Evolutionary conservation across 2,113 vertebrate species (phyloP), one percentile per base, ranked within the genome.

Genomic region (Tringa solitaria): DNA sequence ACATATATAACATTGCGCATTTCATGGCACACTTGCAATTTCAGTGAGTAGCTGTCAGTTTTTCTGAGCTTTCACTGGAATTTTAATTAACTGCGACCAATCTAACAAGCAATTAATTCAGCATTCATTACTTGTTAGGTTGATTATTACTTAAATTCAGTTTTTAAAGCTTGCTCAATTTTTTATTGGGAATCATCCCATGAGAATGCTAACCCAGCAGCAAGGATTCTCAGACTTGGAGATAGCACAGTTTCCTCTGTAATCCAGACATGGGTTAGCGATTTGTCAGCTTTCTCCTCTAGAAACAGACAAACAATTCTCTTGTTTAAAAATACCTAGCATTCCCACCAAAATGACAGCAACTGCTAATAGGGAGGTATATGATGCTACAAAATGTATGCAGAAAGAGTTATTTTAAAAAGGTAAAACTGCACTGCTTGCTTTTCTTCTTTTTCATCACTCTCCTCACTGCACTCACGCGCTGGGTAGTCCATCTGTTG

Each of bases 81-180:
- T 95, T 94, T 93, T 94, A 96, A 96, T 96, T 96, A 97, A 94
- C 69, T 91, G 56, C 15, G 9, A 73, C 86, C 59, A 33, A 87
- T 84, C 39, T 72, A 91, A 93, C 56, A 89, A 90, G 90, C 92
- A 93, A 95, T 96, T 95, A 96, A 87, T 96, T 96, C 80, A 93
- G 32, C 75, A 92, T 94, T 96, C 90, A 94, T 88, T 93, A 93
- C 95, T 94, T 92, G 60, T 60, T 84, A 93, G 53, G 77, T 84
- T 90, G 86, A 84, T 91, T 90, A 90, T 95, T 92, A 94, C 92
- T 95, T 96, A 95, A 85, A 93, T 80, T 73, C 57, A 69, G 48
- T 72, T 92, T 87, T 91, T 41, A 79, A 93, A 92, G 35, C 57
- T 93, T 74, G 59, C 86, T 96, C 45, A 8, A 8, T 86, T 94